These are phyloP conservation scores for Lemur catta DNA, from an alignment of 2,797 vertebrate species.

Conservation along the genomic window DNA sequence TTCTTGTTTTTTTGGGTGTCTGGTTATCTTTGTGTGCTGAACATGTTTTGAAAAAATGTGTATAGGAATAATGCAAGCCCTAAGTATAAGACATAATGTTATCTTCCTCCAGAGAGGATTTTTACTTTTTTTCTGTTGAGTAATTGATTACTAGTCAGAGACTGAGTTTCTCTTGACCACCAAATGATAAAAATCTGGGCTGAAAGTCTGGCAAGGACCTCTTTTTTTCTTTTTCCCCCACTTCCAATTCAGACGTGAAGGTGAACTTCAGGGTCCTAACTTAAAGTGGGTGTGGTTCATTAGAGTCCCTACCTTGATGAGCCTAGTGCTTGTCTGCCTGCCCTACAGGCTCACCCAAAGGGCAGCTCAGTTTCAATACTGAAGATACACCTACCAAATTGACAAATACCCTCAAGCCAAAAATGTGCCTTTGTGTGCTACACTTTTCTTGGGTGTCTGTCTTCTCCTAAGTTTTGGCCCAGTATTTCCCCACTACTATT, in stretches of 20 bases:
- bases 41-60: not conserved
- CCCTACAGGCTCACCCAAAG: not conserved
- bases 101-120: not conserved
- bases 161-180: not conserved
- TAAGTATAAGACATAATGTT: not conserved
- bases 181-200: not conserved
- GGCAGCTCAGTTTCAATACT: not conserved
- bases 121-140: not conserved
- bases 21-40: not conserved
- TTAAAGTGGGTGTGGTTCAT: not conserved
- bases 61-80: not conserved
- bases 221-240: not conserved
- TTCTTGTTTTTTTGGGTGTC: not conserved
- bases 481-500: not conserved
- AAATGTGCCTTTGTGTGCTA: not conserved
- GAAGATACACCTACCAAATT: not conserved
- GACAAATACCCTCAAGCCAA: not conserved
- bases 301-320: not conserved
- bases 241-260: not conserved
- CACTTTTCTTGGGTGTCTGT: not conserved
- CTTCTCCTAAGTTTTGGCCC: not conserved
- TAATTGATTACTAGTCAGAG: not conserved
- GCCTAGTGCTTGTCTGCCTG: not conserved
- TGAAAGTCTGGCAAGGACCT: not conserved
- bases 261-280: not conserved